Conservation (phyloP, 2,888 invertebrate genomes). For the Chymomyza procnemis region DNA sequence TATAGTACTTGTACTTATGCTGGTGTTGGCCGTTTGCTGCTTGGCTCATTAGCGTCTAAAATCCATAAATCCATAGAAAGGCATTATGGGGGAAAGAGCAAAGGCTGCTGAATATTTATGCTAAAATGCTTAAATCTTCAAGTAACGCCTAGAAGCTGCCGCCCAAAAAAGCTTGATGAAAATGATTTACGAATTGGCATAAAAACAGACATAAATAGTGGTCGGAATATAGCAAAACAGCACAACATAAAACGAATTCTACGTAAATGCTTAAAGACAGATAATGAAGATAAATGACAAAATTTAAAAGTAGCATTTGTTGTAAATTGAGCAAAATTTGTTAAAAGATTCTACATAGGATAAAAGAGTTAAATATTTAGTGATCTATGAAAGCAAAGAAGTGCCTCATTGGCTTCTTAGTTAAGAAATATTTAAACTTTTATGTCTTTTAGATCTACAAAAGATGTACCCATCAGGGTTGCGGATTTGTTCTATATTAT, state of each 20-base stretch:
- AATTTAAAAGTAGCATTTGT: neutral
- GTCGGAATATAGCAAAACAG: neutral
- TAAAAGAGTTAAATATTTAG: too few species aligned
- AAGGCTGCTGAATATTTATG: neutral
- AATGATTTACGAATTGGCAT: neutral
- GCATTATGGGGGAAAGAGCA: neutral
- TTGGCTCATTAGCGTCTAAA: neutral
- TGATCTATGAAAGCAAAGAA: too few species aligned
- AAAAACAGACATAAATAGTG: neutral
- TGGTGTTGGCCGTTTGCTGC: neutral
- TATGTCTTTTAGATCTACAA: too few species aligned
- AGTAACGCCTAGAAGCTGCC: too few species aligned
- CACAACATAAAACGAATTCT: neutral
- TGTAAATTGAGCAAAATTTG: neutral
- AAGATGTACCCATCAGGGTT: too few species aligned
- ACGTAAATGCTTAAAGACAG: neutral
- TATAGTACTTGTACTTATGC: conserved; percentile 4
- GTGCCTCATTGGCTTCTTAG: too few species aligned
- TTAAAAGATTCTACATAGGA: neutral
- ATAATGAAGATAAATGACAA: neutral
- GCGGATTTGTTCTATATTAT: too few species aligned
- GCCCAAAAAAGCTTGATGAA: neutral
- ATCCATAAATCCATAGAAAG: neutral
- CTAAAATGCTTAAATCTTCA: neutral
- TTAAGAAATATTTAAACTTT: too few species aligned